Conservation (phyloP, 2,888 invertebrate species). For the Melanostoma scalare region DNA sequence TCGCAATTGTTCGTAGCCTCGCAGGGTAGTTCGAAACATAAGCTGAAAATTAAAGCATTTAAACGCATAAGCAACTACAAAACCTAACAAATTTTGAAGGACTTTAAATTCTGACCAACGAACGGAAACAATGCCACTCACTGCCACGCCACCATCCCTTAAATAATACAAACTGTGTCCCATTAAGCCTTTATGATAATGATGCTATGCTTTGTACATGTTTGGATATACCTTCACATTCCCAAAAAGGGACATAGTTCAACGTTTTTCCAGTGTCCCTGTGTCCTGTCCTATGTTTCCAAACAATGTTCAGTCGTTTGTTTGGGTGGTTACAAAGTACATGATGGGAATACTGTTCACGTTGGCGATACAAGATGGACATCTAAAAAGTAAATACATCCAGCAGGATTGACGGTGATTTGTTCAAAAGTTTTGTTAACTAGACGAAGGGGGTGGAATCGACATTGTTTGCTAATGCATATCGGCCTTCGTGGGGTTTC, state of each 20-base stretch:
- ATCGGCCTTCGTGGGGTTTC: constrained; percentile 3
- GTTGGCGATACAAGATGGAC: constrained; percentile 36
- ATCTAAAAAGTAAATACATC: constrained; percentile 43
- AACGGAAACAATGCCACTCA: not conserved
- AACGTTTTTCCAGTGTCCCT: constrained; percentile 28
- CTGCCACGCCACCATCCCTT: constrained; percentile 3
- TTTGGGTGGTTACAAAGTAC: constrained; percentile 53
- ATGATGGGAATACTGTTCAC: constrained; percentile 46
- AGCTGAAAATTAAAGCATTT: constrained; percentile 46
- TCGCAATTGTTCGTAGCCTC: constrained; percentile 1
- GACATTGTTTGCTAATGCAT: constrained; percentile 8
- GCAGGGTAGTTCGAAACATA: constrained; percentile 26
- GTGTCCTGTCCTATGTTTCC: constrained; percentile 36
- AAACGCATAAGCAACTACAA: constrained; percentile 38
- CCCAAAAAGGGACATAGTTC: constrained; percentile 32
- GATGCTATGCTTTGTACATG: constrained; percentile 14
- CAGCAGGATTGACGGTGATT: constrained; percentile 63
- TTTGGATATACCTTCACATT: constrained; percentile 2
- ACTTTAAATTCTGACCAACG: constrained; percentile 23
- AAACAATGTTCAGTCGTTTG: constrained; percentile 63
- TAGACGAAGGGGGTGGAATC: constrained; percentile 9
- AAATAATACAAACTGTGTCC: constrained; percentile 9
- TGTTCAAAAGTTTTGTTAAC: constrained; percentile 59
- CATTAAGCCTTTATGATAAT: constrained; percentile 54
- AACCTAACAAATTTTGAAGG: constrained; percentile 31